Evolutionary conservation across 2,113 vertebrate species (phyloP).

Genomic region (Pomatostomus ruficeps): DNA sequence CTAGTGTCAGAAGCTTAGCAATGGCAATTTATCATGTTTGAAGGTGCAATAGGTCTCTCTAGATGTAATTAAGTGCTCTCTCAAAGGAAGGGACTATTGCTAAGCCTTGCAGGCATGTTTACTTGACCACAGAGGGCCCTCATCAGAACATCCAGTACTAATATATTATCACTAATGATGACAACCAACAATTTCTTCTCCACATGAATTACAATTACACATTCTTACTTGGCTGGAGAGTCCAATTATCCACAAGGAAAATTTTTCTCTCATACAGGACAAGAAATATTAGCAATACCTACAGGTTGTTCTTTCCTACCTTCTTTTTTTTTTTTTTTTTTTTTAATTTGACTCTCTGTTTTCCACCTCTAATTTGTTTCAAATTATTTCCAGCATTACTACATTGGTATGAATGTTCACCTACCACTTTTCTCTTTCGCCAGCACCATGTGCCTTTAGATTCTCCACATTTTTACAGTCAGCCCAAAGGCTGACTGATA

Average conservation of each 20-base stretch:
- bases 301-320: neutral
- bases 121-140: neutral
- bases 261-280: neutral
- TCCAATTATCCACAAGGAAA: neutral
- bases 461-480: neutral
- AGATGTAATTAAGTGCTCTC: neutral
- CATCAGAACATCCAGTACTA: slow-evolving; percentile 23
- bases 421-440: neutral
- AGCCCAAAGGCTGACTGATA: neutral
- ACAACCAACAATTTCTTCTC: slow-evolving; percentile 10
- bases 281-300: neutral
- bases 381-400: neutral
- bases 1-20: neutral
- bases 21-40: neutral
- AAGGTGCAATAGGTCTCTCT: neutral
- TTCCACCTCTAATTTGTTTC: neutral
- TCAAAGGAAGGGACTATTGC: neutral
- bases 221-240: neutral
- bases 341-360: neutral
- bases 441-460: neutral
- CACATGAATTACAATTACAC: neutral
- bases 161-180: slow-evolving; percentile 8
- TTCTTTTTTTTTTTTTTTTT: neutral
- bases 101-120: slow-evolving; percentile 14
- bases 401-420: neutral